Conservation (phyloP, 2,888 invertebrate genomes). For the Lasius platythorax region DNA sequence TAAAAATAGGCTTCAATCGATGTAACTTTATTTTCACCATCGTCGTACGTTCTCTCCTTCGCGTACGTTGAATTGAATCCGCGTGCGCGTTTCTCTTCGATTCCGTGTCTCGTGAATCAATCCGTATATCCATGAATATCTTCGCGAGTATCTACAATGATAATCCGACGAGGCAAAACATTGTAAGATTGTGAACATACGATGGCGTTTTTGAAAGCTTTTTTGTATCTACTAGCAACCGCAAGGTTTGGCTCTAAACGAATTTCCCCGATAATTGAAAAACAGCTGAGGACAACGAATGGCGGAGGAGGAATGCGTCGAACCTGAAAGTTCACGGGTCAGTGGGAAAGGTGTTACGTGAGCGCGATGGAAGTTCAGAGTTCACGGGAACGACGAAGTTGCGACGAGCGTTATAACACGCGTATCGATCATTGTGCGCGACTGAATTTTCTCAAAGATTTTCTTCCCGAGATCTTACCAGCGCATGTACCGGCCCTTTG, state of each 20-base stretch:
- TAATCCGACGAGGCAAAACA: background rate
- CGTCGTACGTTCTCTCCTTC: background rate
- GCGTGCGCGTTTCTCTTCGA: conserved; percentile 1
- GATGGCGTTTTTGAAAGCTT: background rate
- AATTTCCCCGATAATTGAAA: conserved; percentile 74
- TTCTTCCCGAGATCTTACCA: conserved; percentile 2
- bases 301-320: conserved; percentile 57
- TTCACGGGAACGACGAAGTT: conserved; percentile 69
- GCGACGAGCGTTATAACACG: conserved; percentile 42
- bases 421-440: conserved; percentile 34
- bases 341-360: conserved; percentile 69
- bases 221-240: background rate
- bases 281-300: conserved; percentile 69
- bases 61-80: background rate
- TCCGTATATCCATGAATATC: background rate
- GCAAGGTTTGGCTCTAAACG: conserved; percentile 51
- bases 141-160: background rate
- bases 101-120: conserved; percentile 19
- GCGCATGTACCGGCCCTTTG: background rate
- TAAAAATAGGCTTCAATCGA: conserved; percentile 34
- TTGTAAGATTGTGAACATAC: background rate
- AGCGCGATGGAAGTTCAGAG: conserved; percentile 76
- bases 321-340: conserved; percentile 77
- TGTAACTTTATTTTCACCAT: conserved; percentile 25
- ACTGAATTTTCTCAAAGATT: conserved; percentile 21